Evolutionary conservation across 2,113 vertebrate genomes (phyloP).

Genomic region (Nycticorax nycticorax): DNA sequence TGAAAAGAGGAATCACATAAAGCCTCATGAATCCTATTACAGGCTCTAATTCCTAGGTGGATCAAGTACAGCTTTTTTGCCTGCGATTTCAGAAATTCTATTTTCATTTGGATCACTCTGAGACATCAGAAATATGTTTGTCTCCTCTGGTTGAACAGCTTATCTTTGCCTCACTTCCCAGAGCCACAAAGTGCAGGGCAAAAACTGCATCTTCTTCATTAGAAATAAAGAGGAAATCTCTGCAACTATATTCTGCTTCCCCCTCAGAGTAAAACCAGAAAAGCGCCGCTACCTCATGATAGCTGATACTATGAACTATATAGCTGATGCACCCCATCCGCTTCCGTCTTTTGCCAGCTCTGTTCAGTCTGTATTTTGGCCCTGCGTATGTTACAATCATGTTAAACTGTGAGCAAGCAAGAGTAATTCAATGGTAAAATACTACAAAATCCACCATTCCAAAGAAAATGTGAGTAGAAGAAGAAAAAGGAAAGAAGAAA

Average conservation of each 20-base stretch:
- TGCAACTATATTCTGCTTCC: background rate
- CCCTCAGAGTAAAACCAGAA: background rate
- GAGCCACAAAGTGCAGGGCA: background rate
- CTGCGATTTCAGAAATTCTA: background rate
- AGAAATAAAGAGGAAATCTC: background rate
- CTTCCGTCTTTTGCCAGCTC: background rate
- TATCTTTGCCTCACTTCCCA: background rate
- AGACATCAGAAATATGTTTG: background rate
- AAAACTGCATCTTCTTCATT: background rate
- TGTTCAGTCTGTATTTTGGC: background rate
- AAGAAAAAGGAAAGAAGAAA: background rate
- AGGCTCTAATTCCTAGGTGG: background rate
- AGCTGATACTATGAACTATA: background rate
- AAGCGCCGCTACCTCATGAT: background rate
- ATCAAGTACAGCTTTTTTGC: background rate
- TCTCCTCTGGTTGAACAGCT: background rate
- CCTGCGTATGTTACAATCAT: background rate
- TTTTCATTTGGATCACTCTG: background rate
- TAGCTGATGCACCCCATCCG: fast-evolving
- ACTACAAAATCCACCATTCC: background rate
- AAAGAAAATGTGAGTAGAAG: background rate
- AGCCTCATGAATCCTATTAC: background rate
- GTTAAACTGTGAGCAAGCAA: background rate
- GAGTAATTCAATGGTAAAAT: background rate
- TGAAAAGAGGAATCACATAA: background rate